Percentiles rank a stretch among this genome's conserved stretches.
phyloP scores from a whole-genome alignment of 2,888 invertebrate genomes.

The Rhagophthalmus giganteus region DNA sequence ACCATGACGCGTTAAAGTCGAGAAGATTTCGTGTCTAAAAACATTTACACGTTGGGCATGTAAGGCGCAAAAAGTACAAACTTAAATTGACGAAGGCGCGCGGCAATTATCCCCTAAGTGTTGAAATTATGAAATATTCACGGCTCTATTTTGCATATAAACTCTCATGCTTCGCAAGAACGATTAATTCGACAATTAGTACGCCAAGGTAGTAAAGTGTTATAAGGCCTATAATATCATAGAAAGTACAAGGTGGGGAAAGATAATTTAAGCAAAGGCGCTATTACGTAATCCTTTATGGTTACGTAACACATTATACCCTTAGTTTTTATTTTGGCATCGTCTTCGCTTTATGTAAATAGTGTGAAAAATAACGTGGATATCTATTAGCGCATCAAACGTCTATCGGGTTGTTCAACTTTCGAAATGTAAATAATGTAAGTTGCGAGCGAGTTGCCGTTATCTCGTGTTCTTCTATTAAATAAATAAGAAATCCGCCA shows the following conservation, averaged over 20 bases:
- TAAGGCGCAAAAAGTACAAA: neutral
- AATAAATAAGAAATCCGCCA: too few species aligned
- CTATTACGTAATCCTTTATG: conserved; percentile 1
- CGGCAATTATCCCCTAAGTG: conserved; percentile 36
- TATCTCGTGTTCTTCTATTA: too few species aligned
- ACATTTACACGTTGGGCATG: too few species aligned
- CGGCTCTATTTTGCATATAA: conserved; percentile 35
- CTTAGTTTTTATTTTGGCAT: neutral
- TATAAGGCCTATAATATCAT: conserved; percentile 10
- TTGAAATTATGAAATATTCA: conserved; percentile 37
- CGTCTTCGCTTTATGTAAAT: neutral
- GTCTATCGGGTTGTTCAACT: too few species aligned
- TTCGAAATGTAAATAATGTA: neutral
- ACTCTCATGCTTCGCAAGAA: conserved; percentile 25
- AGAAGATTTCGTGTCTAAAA: conserved; percentile 20
- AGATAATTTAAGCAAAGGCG: conserved; percentile 5
- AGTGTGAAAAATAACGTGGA: neutral
- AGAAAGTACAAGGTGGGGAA: conserved; percentile 10
- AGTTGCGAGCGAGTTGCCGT: too few species aligned
- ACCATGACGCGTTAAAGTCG: conserved; percentile 37
- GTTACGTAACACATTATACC: neutral
- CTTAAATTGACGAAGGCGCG: conserved; percentile 22
- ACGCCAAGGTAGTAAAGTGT: conserved; percentile 17
- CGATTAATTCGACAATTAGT: conserved; percentile 39
- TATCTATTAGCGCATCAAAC: too few species aligned